A percentile compares a stretch with the other conserved stretches of the same genome.
phyloP scores from a whole-genome alignment of 2,888 invertebrate genomes.

The Tenthredo scrophulariae region DNA sequence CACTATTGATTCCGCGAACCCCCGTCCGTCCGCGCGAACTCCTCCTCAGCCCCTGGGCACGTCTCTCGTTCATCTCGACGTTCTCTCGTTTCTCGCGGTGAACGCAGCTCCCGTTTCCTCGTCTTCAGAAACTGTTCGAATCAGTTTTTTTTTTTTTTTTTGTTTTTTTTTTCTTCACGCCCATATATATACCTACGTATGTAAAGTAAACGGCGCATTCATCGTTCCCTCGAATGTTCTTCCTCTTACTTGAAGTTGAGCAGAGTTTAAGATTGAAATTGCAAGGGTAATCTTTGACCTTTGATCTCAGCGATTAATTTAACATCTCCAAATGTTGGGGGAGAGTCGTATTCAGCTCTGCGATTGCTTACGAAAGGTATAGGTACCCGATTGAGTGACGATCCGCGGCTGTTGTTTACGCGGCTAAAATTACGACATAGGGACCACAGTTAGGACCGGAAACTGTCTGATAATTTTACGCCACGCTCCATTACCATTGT shows the following conservation, averaged over 20 bases:
- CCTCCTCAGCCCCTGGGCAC: conserved; percentile 25
- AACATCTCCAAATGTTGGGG: neutral
- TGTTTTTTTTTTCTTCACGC: neutral
- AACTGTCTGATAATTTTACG: conserved; percentile 48
- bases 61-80: conserved; percentile 19
- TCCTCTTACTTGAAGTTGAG: neutral
- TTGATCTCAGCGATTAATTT: neutral
- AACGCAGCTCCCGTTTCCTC: neutral
- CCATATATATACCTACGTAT: neutral
- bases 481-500: conserved; percentile 69
- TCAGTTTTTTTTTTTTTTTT: no score
- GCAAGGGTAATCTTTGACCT: neutral
- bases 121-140: neutral
- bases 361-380: neutral
- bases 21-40: conserved; percentile 47
- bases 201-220: neutral
- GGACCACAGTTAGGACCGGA: conserved; percentile 31
- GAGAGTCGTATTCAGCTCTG: neutral
- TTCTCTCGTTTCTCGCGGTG: neutral
- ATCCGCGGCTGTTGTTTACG: conserved; percentile 31
- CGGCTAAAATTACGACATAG: conserved; percentile 28
- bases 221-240: neutral
- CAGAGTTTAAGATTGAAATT: neutral
- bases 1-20: conserved; percentile 72
- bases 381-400: neutral